Percentiles rank a stretch among this genome's conserved stretches.
Conservation (phyloP, 2,888 invertebrate species). For the Cremastinae sp. region DNA sequence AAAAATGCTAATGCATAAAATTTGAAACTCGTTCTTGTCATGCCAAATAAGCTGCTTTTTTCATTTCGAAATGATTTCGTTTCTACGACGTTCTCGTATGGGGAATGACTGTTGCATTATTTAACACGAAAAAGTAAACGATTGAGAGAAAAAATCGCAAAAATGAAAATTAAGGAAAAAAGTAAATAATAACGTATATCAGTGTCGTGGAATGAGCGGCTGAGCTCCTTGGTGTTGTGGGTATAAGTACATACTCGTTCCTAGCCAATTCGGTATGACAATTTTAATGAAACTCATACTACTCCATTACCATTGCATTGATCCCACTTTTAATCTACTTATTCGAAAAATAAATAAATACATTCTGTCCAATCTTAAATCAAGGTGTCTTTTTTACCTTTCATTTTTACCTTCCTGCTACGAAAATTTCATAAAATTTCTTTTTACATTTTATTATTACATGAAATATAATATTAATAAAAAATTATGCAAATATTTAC, state of each 20-base stretch:
- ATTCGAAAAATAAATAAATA: constrained; percentile 79
- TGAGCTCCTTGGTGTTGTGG: constrained; percentile 80
- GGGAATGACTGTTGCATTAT: constrained; percentile 51
- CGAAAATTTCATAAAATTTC: not conserved
- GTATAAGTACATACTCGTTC: constrained; percentile 79
- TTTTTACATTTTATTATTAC: not conserved
- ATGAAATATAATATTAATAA: too few species aligned
- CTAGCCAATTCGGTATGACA: constrained; percentile 79
- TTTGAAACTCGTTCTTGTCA: constrained; percentile 58
- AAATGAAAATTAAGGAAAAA: constrained; percentile 30
- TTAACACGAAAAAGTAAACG: constrained; percentile 35
- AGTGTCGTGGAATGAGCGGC: constrained; percentile 79
- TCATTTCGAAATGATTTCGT: constrained; percentile 62
- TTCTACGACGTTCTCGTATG: constrained; percentile 40
- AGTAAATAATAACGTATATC: constrained; percentile 76
- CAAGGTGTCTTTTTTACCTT: constrained; percentile 9
- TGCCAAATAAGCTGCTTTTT: constrained; percentile 68
- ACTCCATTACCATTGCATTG: constrained; percentile 79
- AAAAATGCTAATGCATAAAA: constrained; percentile 6
- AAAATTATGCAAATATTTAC: too few species aligned
- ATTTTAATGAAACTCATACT: constrained; percentile 77
- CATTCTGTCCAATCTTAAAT: constrained; percentile 78
- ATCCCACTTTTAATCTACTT: constrained; percentile 78
- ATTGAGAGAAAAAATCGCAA: constrained; percentile 11
- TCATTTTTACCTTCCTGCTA: constrained; percentile 10